Evolutionary conservation across 2,113 vertebrate species (phyloP).

Genomic region (Microcebus tavaratra): DNA sequence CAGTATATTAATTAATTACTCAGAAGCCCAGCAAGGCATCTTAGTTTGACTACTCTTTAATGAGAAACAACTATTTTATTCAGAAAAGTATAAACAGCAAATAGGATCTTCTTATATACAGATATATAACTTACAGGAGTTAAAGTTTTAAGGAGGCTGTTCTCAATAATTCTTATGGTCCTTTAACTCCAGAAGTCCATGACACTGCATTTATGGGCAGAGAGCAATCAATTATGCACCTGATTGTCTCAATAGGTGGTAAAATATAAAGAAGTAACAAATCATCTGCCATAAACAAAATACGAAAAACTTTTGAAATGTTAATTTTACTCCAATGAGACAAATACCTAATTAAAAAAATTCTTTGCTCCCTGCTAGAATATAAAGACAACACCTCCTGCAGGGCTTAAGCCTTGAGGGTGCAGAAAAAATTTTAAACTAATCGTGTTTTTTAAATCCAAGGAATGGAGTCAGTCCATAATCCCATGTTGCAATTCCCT

Average conservation of each 20-base stretch:
- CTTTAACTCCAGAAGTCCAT: background rate
- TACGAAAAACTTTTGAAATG: background rate
- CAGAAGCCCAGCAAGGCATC: background rate
- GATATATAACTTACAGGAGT: background rate
- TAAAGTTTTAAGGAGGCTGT: background rate
- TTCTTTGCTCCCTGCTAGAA: background rate
- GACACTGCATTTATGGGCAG: background rate
- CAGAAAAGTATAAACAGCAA: constrained; percentile 1
- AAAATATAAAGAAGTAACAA: background rate
- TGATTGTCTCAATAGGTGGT: background rate
- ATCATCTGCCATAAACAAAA: background rate
- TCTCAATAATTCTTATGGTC: background rate
- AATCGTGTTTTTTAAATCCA: background rate
- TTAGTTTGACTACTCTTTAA: background rate
- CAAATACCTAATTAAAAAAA: background rate
- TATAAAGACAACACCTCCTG: background rate
- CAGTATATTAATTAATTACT: background rate
- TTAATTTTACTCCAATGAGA: background rate
- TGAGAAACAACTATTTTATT: constrained; percentile 52
- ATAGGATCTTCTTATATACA: background rate
- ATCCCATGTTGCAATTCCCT: background rate
- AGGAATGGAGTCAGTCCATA: background rate
- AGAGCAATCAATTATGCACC: background rate
- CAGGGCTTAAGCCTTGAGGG: background rate
- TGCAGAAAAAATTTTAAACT: background rate